phyloP scores from a whole-genome alignment of 2,113 vertebrate species.

The Scartelaos histophorus region DNA sequence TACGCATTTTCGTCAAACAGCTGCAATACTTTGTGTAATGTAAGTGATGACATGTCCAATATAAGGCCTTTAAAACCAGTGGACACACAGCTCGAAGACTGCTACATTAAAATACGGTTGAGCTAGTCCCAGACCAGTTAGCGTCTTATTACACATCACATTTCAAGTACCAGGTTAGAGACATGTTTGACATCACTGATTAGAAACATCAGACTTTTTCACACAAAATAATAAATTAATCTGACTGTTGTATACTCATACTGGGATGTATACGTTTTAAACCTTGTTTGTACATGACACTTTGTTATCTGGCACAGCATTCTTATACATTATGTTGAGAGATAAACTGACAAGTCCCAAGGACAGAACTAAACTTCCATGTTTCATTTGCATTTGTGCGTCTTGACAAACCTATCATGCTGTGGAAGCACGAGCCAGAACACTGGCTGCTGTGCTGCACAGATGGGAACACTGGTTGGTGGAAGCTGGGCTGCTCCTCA shows the following conservation, averaged over 20 bases:
- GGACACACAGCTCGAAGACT: not conserved
- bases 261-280: not conserved
- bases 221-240: conserved; percentile 3
- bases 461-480: not conserved
- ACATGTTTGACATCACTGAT: not conserved
- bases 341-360: not conserved
- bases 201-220: not conserved
- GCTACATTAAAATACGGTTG: not conserved
- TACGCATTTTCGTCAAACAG: not conserved
- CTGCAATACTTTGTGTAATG: not conserved
- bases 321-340: not conserved
- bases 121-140: not conserved
- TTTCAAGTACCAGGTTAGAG: not conserved
- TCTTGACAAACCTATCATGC: not conserved
- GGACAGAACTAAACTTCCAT: not conserved
- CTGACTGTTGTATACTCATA: not conserved
- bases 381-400: not conserved
- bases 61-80: not conserved
- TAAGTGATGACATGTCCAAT: not conserved
- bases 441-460: not conserved
- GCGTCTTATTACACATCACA: not conserved
- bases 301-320: not conserved
- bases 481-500: not conserved
- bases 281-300: not conserved
- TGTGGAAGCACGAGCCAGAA: not conserved